A percentile compares a stretch with the other conserved stretches of the same genome.
Conservation (phyloP, 2,888 invertebrate species). For the Trissolcus japonicus region DNA sequence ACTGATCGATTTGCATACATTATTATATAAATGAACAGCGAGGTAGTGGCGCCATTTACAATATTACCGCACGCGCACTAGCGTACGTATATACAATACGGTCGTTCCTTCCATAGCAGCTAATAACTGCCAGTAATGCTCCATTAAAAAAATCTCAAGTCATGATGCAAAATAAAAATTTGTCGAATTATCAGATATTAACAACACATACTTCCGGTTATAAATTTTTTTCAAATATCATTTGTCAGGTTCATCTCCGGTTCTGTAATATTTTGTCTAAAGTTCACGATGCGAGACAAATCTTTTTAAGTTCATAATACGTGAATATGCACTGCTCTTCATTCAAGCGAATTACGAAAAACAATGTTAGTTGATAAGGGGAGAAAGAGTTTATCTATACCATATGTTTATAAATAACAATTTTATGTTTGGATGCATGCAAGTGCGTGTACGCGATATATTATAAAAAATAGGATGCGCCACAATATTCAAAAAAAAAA, state of each 20-base stretch:
- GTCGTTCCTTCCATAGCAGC: constrained; percentile 59
- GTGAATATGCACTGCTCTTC: background rate
- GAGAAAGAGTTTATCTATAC: constrained; percentile 30
- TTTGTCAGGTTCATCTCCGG: too few relatives aligned
- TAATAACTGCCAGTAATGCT: constrained; percentile 58
- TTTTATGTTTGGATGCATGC: constrained; percentile 35
- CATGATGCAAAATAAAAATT: constrained; percentile 46
- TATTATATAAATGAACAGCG: constrained; percentile 47
- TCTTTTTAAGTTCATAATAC: constrained; percentile 1
- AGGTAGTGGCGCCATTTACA: constrained; percentile 54
- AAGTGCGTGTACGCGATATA: constrained; percentile 33
- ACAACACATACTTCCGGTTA: background rate
- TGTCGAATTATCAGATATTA: constrained; percentile 45
- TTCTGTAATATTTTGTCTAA: constrained; percentile 40
- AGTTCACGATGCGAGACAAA: constrained; percentile 10
- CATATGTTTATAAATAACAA: constrained; percentile 40
- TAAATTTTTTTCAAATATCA: too few relatives aligned
- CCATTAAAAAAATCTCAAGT: constrained; percentile 54
- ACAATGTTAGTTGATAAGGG: constrained; percentile 16
- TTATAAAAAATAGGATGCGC: constrained; percentile 18
- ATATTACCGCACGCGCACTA: constrained; percentile 54
- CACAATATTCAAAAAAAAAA: background rate
- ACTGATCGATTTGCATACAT: constrained; percentile 54
- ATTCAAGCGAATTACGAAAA: constrained; percentile 8
- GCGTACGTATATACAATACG: constrained; percentile 54